Percentiles rank a stretch among this genome's conserved stretches.
phyloP scores from a whole-genome alignment of 1,140 invertebrate genomes.

The Dryas iulia region DNA sequence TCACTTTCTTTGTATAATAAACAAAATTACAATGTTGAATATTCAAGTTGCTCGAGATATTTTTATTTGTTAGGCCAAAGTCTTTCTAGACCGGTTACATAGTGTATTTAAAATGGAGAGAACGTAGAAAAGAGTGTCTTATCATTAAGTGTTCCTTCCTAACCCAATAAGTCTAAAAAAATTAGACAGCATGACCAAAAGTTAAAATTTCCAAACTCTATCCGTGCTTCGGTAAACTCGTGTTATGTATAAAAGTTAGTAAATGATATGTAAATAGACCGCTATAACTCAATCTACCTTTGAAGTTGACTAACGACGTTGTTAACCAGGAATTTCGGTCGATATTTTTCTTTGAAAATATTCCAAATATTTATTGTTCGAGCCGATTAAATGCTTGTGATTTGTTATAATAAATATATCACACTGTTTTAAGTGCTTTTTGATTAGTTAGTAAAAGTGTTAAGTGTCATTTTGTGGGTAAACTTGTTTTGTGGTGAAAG shows the following conservation, averaged over 20 bases:
- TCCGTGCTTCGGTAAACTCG: not conserved
- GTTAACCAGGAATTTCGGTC: not conserved
- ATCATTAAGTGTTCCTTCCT: too few species aligned
- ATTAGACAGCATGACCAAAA: too few species aligned
- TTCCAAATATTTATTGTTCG: not conserved
- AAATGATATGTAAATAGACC: slow-evolving; percentile 1
- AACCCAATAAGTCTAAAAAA: too few species aligned
- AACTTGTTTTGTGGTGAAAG: too few species aligned
- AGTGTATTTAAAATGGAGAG: too few species aligned
- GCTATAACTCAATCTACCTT: not conserved
- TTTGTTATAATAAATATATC: not conserved
- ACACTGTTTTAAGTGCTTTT: not conserved
- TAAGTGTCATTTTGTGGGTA: not conserved
- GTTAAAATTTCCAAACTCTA: not conserved
- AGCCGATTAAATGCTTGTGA: not conserved
- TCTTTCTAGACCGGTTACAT: too few species aligned
- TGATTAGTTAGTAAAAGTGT: not conserved
- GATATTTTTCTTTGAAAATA: not conserved
- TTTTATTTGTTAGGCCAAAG: too few species aligned
- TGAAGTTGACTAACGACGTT: slow-evolving; percentile 2
- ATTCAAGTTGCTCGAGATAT: too few species aligned
- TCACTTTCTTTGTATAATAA: too few species aligned
- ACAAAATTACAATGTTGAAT: too few species aligned
- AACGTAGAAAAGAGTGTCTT: too few species aligned
- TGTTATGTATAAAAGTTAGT: not conserved